Percentiles rank a stretch among this genome's conserved stretches.
Evolutionary conservation across 2,888 invertebrate species (phyloP).

Genomic region (Hydrotaea diabolus): DNA sequence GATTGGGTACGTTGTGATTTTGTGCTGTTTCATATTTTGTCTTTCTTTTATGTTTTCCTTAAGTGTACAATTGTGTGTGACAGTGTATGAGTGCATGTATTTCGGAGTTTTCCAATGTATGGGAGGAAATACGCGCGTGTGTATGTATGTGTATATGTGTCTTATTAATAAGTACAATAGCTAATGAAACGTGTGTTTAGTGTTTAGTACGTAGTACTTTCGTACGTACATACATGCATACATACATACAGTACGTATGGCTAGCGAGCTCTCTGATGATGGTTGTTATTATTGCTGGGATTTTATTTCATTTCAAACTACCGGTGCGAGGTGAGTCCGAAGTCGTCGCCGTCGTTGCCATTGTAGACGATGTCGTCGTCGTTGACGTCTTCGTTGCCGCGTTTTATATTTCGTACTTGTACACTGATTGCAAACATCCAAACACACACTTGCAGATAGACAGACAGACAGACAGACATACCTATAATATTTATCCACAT

Average conservation of each 20-base stretch:
- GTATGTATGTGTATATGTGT: background rate
- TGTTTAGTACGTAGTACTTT: too few relatives aligned
- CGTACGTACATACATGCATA: background rate
- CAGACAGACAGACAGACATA: too few relatives aligned
- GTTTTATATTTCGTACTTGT: constrained; percentile 13
- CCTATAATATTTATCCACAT: too few relatives aligned
- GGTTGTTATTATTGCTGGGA: constrained; percentile 1
- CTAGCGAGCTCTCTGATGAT: constrained; percentile 32
- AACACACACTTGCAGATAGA: too few relatives aligned
- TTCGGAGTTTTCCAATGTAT: background rate
- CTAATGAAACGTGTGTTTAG: constrained; percentile 61
- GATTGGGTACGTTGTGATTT: background rate
- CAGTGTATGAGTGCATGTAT: background rate
- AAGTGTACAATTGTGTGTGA: background rate
- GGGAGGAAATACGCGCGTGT: background rate
- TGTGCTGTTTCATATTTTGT: constrained; percentile 10
- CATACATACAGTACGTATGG: constrained; percentile 12
- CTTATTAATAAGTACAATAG: constrained; percentile 31
- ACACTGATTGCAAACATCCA: background rate
- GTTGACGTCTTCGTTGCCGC: background rate
- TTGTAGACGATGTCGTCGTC: constrained; percentile 26
- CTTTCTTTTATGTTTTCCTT: background rate
- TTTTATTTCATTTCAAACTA: constrained; percentile 57
- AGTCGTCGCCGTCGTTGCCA: constrained; percentile 9
- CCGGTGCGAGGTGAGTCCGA: constrained; percentile 41